Evolutionary conservation across 2,797 vertebrate genomes (phyloP).

Genomic region (Setipinna tenuifilis): DNA sequence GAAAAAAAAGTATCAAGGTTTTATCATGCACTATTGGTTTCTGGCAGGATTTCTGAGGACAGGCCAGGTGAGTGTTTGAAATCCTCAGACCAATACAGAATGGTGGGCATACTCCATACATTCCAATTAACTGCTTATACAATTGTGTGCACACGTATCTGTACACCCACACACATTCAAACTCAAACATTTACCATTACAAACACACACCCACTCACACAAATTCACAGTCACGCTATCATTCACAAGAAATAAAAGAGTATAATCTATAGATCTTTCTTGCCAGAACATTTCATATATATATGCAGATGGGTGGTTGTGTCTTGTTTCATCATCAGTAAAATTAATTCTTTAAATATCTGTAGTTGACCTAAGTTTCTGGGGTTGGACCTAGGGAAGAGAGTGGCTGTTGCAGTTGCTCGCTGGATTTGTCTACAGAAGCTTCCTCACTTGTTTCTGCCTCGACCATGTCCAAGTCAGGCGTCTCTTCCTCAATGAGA

Average conservation of each 20-base stretch:
- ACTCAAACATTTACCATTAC: background rate
- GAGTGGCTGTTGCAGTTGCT: conserved; percentile 50
- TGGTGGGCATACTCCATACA: background rate
- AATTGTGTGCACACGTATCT: background rate
- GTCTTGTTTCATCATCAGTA: conserved; percentile 13
- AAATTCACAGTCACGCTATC: background rate
- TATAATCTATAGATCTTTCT: background rate
- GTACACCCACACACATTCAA: background rate
- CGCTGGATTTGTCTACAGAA: conserved; percentile 50
- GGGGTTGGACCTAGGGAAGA: background rate
- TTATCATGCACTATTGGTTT: background rate
- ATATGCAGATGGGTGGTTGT: background rate
- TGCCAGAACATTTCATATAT: background rate
- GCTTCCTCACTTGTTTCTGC: conserved; percentile 67
- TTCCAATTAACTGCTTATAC: background rate
- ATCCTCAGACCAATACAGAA: background rate
- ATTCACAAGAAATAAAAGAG: background rate
- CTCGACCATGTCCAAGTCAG: conserved; percentile 77
- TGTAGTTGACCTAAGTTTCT: background rate
- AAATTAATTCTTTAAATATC: conserved; percentile 1
- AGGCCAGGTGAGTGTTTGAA: background rate
- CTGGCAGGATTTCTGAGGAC: background rate
- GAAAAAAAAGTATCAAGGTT: background rate
- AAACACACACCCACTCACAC: background rate
- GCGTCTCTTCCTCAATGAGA: conserved; percentile 67